phyloP scores from a whole-genome alignment of 2,113 vertebrate genomes.

The Eurypyga helias region DNA sequence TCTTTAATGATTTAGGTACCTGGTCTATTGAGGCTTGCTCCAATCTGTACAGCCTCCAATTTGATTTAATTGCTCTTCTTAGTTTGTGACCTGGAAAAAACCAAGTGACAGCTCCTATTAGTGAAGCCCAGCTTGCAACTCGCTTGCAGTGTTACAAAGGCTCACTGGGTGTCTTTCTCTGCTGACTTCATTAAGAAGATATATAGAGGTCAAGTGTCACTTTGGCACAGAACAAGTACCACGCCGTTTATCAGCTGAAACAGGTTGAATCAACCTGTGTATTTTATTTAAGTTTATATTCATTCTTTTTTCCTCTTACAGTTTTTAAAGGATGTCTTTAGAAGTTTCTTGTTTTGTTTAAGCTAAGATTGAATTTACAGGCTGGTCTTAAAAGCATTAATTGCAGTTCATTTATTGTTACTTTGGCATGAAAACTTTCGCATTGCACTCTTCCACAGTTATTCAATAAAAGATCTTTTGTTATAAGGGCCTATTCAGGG shows the following conservation, averaged over 20 bases:
- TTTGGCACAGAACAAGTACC: constrained; percentile 62
- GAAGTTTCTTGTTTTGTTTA: constrained; percentile 35
- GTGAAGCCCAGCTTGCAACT: constrained; percentile 77
- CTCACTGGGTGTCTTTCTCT: constrained; percentile 74
- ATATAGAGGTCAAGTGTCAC: constrained; percentile 79
- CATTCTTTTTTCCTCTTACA: neutral
- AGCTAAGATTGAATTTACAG: neutral
- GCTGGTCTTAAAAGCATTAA: neutral
- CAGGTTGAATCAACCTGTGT: constrained; percentile 59
- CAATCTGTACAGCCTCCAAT: constrained; percentile 76
- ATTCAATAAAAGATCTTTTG: constrained; percentile 51
- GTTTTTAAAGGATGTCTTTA: neutral
- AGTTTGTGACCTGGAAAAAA: constrained; percentile 87
- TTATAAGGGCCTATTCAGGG: constrained; percentile 38
- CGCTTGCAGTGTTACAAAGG: constrained; percentile 78
- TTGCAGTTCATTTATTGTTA: constrained; percentile 26
- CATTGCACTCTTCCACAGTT: constrained; percentile 20
- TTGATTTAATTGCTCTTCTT: constrained; percentile 91
- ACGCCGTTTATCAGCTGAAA: constrained; percentile 53
- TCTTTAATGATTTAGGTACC: constrained; percentile 92
- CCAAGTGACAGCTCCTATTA: constrained; percentile 89
- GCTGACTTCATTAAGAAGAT: constrained; percentile 82
- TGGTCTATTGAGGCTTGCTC: constrained; percentile 78
- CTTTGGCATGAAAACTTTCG: constrained; percentile 37
- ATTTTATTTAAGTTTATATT: constrained; percentile 37